phyloP scores from a whole-genome alignment of 2,113 vertebrate species.

The Alosa alosa region DNA sequence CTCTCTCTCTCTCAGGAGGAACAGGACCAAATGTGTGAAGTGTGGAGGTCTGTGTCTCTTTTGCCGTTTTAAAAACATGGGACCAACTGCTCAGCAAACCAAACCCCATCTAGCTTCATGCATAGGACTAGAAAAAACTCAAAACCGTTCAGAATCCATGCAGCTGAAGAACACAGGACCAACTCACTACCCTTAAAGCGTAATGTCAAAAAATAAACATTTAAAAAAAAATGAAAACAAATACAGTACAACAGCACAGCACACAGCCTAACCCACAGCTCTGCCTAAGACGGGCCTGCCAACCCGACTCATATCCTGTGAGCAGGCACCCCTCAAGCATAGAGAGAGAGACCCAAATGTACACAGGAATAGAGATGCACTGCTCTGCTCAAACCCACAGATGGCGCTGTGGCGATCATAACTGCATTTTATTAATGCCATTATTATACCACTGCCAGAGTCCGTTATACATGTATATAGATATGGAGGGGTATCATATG shows the following conservation, averaged over 20 bases:
- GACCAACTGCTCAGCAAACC: slow-evolving; percentile 45
- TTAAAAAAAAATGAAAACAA: background rate
- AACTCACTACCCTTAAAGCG: slow-evolving; percentile 1
- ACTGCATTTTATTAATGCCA: slow-evolving; percentile 11
- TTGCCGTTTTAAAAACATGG: slow-evolving; percentile 39
- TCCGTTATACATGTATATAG: slow-evolving; percentile 17
- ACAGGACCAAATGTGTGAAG: background rate
- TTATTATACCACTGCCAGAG: slow-evolving; percentile 17
- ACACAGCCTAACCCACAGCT: background rate
- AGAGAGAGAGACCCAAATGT: slow-evolving; percentile 1
- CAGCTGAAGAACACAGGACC: slow-evolving; percentile 29
- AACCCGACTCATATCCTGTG: background rate
- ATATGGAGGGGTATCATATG: background rate
- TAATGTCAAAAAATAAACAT: background rate
- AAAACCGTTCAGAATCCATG: background rate
- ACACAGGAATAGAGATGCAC: slow-evolving; percentile 18
- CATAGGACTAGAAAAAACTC: slow-evolving; percentile 11
- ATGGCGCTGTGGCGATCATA: slow-evolving; percentile 3
- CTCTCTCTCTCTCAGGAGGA: slow-evolving; percentile 46
- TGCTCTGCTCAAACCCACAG: slow-evolving; percentile 13
- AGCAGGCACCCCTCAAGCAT: background rate
- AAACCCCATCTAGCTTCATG: slow-evolving; percentile 19
- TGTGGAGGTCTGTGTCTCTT: slow-evolving; percentile 25
- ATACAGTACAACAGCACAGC: background rate
- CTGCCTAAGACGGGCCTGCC: background rate